A percentile compares a stretch with the other conserved stretches of the same genome.
Conservation (phyloP, 2,113 vertebrate genomes). For the Ardeotis arabs region DNA sequence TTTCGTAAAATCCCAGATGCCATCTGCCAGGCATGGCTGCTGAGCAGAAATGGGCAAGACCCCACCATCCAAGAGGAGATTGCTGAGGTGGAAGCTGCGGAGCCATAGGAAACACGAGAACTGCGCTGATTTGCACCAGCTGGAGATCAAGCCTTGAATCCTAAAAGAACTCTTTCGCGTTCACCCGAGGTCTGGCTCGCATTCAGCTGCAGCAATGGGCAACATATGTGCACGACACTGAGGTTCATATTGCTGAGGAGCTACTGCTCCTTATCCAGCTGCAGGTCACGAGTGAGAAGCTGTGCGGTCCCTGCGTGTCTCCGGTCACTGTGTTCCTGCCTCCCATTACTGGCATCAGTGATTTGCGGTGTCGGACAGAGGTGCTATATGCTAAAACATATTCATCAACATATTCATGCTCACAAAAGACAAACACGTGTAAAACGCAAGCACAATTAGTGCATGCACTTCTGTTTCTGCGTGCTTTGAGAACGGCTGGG, state of each 20-base stretch:
- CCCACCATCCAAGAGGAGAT: background rate
- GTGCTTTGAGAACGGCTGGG: background rate
- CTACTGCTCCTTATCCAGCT: fast-evolving
- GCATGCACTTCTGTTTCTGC: background rate
- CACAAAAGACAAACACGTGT: background rate
- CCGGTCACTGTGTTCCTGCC: background rate
- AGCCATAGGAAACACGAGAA: background rate
- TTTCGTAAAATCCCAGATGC: background rate
- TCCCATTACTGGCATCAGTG: background rate
- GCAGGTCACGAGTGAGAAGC: fast-evolving
- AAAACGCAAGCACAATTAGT: background rate
- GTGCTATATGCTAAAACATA: background rate
- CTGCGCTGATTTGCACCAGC: background rate
- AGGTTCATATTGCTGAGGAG: fast-evolving
- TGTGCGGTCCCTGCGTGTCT: fast-evolving
- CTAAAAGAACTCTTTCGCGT: background rate
- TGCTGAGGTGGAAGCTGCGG: background rate
- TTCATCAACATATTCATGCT: background rate
- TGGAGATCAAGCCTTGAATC: background rate
- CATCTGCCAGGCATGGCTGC: background rate
- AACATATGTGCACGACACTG: background rate
- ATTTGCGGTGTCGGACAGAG: background rate
- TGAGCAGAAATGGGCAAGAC: background rate
- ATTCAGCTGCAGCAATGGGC: background rate
- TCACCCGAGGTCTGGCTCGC: background rate